A percentile compares a stretch with the other conserved stretches of the same genome.
phyloP scores from a whole-genome alignment of 2,888 invertebrate species.

The Noctua fimbriata region DNA sequence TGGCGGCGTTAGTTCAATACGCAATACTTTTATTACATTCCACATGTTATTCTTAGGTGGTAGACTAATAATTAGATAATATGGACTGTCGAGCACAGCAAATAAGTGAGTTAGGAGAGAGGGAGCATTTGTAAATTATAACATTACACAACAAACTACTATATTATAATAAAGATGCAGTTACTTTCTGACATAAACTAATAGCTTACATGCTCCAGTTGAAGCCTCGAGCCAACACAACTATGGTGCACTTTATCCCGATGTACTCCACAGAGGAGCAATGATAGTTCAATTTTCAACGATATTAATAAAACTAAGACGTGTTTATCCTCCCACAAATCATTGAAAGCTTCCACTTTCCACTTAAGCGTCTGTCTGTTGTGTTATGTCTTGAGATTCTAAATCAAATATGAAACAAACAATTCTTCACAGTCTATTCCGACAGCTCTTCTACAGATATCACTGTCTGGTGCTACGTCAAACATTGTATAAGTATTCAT shows the following conservation, averaged over 20 bases:
- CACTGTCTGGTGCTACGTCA: background rate
- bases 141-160: no score
- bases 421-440: conserved; percentile 10
- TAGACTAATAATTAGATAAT: no score
- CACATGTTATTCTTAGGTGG: no score
- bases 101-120: no score
- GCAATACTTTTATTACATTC: no score
- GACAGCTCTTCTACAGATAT: conserved; percentile 21
- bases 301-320: background rate
- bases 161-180: no score
- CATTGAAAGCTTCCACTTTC: background rate
- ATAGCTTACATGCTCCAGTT: no score
- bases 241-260: background rate
- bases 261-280: background rate
- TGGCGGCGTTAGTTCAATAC: no score
- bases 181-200: no score
- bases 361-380: background rate
- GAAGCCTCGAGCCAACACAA: background rate
- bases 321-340: conserved; percentile 5
- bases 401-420: conserved; percentile 22
- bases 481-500: background rate
- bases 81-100: no score
- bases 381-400: background rate
- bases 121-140: no score
- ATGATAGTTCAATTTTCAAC: background rate